Percentiles rank a stretch among this genome's conserved stretches.
phyloP scores from a whole-genome alignment of 1,140 invertebrate species.

The Solenopsis fugax region DNA sequence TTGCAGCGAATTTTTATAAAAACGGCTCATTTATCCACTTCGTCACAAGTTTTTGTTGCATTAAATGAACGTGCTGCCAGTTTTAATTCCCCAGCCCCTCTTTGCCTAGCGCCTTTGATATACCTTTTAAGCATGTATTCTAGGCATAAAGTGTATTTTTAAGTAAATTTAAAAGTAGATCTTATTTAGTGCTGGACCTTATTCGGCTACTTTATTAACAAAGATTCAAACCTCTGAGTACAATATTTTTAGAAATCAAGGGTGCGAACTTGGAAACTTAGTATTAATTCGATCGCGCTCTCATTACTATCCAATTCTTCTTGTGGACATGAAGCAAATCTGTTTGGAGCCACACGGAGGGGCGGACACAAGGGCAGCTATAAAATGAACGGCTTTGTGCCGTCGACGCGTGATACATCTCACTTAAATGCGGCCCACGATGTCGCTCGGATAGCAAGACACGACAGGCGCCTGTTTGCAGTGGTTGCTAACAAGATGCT shows the following conservation, averaged over 20 bases:
- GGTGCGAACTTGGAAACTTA: neutral
- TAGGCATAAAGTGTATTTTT: no score
- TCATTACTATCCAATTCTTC: constrained; percentile 16
- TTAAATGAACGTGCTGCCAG: no score
- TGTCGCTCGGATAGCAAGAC: constrained; percentile 40
- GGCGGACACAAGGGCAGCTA: constrained; percentile 24
- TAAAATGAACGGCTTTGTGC: constrained; percentile 59
- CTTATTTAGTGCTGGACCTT: no score
- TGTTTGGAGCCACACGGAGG: constrained; percentile 1
- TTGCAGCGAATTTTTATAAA: no score
- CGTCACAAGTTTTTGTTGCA: no score
- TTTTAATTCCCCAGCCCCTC: no score
- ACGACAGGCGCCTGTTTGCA: constrained; percentile 53
- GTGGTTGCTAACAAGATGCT: constrained; percentile 45
- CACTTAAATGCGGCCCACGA: constrained; percentile 59
- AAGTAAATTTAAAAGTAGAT: no score
- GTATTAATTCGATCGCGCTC: neutral
- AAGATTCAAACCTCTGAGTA: neutral
- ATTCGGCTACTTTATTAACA: neutral
- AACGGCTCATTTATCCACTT: no score
- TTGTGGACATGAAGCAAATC: constrained; percentile 39
- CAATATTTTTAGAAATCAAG: neutral
- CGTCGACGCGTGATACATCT: constrained; percentile 70
- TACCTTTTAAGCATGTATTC: no score
- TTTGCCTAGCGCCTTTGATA: no score